Conservation (phyloP, 2,797 vertebrate species). For the Lacerta agilis region DNA sequence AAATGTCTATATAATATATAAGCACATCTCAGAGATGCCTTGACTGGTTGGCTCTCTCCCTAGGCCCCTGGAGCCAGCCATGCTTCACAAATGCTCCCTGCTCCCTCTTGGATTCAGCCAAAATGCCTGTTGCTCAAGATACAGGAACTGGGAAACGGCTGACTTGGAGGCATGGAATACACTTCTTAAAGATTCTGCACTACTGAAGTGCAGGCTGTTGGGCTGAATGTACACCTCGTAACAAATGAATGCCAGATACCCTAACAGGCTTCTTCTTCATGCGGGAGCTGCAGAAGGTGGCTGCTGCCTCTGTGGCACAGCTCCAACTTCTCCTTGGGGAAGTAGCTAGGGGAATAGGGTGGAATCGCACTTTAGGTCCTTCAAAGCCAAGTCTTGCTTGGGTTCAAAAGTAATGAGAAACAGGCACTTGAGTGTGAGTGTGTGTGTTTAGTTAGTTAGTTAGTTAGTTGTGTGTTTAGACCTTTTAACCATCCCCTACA, state of each 20-base stretch:
- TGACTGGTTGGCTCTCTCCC: background rate
- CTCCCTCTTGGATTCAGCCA: background rate
- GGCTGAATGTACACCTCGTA: background rate
- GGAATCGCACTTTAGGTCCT: background rate
- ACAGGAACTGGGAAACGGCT: too few relatives aligned
- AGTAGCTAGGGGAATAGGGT: background rate
- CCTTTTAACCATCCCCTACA: too few relatives aligned
- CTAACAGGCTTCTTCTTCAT: background rate
- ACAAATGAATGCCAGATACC: background rate
- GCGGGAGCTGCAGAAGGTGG: background rate
- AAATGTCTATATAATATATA: constrained; percentile 73
- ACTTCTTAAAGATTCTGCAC: background rate
- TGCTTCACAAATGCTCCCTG: constrained; percentile 4
- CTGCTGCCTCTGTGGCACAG: background rate
- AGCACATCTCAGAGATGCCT: constrained; percentile 61
- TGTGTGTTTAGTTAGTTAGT: too few relatives aligned
- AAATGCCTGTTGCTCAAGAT: background rate
- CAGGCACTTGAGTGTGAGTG: too few relatives aligned
- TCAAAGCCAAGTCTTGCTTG: background rate
- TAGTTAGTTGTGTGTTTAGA: too few relatives aligned
- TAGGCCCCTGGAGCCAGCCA: background rate
- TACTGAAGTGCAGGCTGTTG: background rate
- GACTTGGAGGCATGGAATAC: background rate
- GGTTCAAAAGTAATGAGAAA: background rate
- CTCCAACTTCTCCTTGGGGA: background rate